Evolutionary conservation across 1,140 invertebrate genomes (phyloP).

Genomic region (Tachypleus tridentatus): DNA sequence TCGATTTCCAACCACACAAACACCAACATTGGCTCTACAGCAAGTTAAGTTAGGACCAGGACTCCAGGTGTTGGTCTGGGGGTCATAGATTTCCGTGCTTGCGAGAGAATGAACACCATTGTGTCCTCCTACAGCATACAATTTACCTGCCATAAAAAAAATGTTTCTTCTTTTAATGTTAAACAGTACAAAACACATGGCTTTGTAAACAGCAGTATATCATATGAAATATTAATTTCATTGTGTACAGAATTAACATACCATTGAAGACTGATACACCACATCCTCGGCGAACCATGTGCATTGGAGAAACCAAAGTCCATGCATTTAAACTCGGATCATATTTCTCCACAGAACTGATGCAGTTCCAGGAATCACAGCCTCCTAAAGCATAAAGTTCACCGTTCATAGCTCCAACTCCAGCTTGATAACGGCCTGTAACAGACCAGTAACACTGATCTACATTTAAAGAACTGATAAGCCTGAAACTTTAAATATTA

Average conservation of each 20-base stretch:
- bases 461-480: too few relatives aligned
- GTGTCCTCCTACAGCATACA: slow-evolving; percentile 55
- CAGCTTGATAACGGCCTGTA: slow-evolving; percentile 62
- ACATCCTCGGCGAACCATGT: slow-evolving; percentile 44
- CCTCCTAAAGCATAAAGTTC: slow-evolving; percentile 42
- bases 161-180: too few relatives aligned
- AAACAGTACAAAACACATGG: too few relatives aligned
- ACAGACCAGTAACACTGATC: not conserved
- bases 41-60: slow-evolving; percentile 53
- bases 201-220: too few relatives aligned
- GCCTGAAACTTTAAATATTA: too few relatives aligned
- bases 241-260: slow-evolving; percentile 24
- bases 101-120: slow-evolving; percentile 56
- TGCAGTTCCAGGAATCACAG: slow-evolving; percentile 43
- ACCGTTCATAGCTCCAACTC: slow-evolving; percentile 36
- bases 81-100: slow-evolving; percentile 53
- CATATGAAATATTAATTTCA: too few relatives aligned
- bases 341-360: slow-evolving; percentile 42
- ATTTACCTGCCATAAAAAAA: slow-evolving; percentile 36
- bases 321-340: slow-evolving; percentile 37
- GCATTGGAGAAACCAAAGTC: slow-evolving; percentile 30
- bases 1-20: slow-evolving; percentile 50
- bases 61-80: slow-evolving; percentile 45
- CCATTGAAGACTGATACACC: slow-evolving; percentile 50
- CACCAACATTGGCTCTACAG: slow-evolving; percentile 52